Evolutionary conservation across 2,113 vertebrate species (phyloP).

Genomic region (Caranx melampygus): DNA sequence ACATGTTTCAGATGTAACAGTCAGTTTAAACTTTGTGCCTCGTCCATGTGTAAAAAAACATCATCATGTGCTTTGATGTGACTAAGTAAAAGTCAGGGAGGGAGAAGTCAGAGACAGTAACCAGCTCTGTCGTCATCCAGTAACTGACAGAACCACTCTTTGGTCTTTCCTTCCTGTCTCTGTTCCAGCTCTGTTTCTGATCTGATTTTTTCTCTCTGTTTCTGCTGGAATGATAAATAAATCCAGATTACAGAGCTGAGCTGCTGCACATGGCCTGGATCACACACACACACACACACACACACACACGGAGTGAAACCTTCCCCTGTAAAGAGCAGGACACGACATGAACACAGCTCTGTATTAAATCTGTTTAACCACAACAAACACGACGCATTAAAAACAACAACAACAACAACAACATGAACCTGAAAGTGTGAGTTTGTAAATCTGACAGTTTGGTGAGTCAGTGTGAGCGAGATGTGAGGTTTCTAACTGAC

Average conservation of each 20-base stretch:
- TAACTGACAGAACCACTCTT: no score
- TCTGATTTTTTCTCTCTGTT: constrained; percentile 17
- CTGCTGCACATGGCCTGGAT: constrained; percentile 63
- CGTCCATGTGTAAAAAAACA: no score
- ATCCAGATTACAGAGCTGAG: constrained; percentile 72
- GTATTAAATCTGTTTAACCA: background rate
- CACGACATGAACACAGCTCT: background rate
- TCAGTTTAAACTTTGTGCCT: no score
- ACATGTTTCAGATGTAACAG: no score
- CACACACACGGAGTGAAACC: background rate
- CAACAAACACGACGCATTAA: constrained; percentile 4
- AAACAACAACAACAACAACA: background rate
- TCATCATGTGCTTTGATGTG: no score
- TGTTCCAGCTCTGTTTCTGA: constrained; percentile 16
- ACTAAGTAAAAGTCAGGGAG: no score
- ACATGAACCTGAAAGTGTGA: background rate
- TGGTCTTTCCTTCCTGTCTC: no score
- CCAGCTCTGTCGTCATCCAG: no score
- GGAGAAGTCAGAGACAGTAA: no score
- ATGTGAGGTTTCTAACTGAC: background rate
- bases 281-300: background rate
- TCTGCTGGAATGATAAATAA: constrained; percentile 61
- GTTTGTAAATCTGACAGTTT: background rate
- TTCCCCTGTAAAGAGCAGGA: background rate
- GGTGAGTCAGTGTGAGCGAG: no score